Percentiles rank a stretch among this genome's conserved stretches.
phyloP scores from a whole-genome alignment of 1,140 invertebrate species.

The Pygmarrhopalites habei region DNA sequence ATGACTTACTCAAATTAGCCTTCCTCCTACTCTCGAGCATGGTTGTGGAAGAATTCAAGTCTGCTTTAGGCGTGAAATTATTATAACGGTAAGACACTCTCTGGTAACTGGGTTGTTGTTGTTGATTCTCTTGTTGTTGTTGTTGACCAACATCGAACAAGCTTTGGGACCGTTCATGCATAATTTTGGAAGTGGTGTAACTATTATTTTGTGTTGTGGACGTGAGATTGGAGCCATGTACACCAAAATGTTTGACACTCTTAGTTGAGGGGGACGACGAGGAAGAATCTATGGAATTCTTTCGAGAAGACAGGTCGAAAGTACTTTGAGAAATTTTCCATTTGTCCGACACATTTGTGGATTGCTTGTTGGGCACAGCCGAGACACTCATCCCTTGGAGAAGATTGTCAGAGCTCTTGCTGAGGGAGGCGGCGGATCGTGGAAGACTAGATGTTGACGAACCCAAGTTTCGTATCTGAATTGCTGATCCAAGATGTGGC shows the following conservation, averaged over 20 bases:
- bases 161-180: conserved; percentile 41
- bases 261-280: not conserved
- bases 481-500: not conserved
- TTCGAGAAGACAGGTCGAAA: not conserved
- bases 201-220: not conserved
- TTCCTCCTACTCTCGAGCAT: conserved; percentile 69
- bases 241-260: not conserved
- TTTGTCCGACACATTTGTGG: not conserved
- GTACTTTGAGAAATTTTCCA: conserved; percentile 15
- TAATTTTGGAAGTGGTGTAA: conserved; percentile 17
- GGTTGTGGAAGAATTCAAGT: conserved; percentile 41
- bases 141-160: conserved; percentile 40
- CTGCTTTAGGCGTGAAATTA: conserved; percentile 15
- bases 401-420: conserved; percentile 33
- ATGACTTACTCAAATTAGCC: conserved; percentile 60
- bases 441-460: conserved; percentile 36
- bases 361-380: not conserved
- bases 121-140: conserved; percentile 39
- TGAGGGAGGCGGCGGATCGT: conserved; percentile 4
- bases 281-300: conserved; percentile 1
- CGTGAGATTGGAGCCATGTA: not conserved
- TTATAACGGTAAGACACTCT: conserved; percentile 18
- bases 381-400: conserved; percentile 11
- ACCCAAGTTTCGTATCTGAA: not conserved
- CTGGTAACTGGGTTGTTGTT: conserved; percentile 27